Conservation (phyloP, 2,888 invertebrate species). For the Stenodema calcarata region DNA sequence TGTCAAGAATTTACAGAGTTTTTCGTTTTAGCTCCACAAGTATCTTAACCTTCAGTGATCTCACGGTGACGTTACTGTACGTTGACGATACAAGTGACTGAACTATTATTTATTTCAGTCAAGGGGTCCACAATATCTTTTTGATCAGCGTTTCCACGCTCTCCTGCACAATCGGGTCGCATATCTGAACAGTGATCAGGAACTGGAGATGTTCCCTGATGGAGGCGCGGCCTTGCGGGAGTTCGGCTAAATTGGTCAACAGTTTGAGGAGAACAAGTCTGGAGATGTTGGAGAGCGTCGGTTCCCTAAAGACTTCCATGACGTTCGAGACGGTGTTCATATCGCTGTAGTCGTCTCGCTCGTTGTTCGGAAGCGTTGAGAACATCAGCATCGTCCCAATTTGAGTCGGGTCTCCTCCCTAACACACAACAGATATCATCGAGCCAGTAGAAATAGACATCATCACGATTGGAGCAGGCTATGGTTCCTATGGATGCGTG, state of each 20-base stretch:
- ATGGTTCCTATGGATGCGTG: neutral
- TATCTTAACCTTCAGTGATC: no score
- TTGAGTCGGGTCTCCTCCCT: neutral
- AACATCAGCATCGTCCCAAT: neutral
- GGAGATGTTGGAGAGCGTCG: slow-evolving; percentile 11
- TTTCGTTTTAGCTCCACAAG: no score
- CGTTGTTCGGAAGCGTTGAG: slow-evolving; percentile 7
- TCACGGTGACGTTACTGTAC: no score
- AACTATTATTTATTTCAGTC: neutral
- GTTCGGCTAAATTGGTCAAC: slow-evolving; percentile 23
- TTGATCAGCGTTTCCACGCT: neutral
- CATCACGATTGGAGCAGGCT: neutral
- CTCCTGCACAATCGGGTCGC: neutral
- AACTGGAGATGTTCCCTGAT: neutral
- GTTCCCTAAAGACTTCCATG: neutral
- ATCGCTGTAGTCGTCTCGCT: neutral
- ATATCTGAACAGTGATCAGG: neutral
- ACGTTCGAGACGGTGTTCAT: neutral
- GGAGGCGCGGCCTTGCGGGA: neutral
- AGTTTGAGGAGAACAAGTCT: slow-evolving; percentile 13
- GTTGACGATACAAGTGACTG: no score
- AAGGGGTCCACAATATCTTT: neutral
- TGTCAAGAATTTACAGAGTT: no score
- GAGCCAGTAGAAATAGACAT: neutral
- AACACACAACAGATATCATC: no score